Conservation (phyloP, 2,113 vertebrate species). For the Aix galericulata region DNA sequence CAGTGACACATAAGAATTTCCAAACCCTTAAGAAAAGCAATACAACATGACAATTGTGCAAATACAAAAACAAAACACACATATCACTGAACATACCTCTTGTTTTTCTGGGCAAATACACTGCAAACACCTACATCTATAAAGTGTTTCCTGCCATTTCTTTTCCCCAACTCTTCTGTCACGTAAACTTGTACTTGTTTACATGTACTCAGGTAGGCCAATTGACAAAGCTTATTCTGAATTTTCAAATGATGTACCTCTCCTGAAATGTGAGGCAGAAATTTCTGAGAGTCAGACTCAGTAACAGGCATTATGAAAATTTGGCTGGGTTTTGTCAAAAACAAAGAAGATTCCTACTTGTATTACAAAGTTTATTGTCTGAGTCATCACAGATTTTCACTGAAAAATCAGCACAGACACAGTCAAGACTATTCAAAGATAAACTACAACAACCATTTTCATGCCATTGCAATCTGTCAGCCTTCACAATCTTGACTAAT, state of each 20-base stretch:
- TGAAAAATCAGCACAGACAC: background rate
- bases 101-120: background rate
- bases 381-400: background rate
- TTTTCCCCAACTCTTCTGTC: background rate
- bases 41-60: background rate
- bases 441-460: background rate
- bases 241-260: background rate
- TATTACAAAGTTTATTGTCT: background rate
- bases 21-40: background rate
- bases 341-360: background rate
- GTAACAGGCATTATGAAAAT: background rate
- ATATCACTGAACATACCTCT: too few relatives aligned
- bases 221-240: background rate
- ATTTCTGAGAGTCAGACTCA: background rate
- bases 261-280: background rate
- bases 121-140: background rate
- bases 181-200: background rate
- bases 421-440: background rate
- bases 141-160: background rate
- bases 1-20: background rate
- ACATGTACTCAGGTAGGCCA: background rate
- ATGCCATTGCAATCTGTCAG: background rate
- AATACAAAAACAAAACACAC: background rate
- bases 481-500: background rate
- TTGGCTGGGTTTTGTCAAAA: background rate